Conservation (phyloP, 2,797 vertebrate genomes). For the Chaetodon trifasciatus region DNA sequence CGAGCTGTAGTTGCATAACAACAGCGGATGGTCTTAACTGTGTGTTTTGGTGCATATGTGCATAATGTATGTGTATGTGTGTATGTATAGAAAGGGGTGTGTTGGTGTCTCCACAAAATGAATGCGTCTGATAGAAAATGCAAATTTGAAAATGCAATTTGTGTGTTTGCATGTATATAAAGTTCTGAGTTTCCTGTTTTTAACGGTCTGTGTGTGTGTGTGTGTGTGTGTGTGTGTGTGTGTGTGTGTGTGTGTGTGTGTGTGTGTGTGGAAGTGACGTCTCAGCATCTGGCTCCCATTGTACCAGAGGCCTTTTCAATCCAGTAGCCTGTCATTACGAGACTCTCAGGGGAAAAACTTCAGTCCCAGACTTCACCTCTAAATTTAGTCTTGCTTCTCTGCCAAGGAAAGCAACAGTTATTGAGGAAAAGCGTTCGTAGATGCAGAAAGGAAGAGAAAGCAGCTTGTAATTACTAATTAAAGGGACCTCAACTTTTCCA, state of each 20-base stretch:
- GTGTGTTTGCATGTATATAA: neutral
- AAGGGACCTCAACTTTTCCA: conserved; percentile 36
- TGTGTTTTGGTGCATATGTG: neutral
- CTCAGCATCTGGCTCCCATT: conserved; percentile 68
- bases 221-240: neutral
- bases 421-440: conserved; percentile 44
- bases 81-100: neutral
- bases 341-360: conserved; percentile 52
- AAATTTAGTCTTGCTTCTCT: conserved; percentile 66
- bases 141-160: neutral
- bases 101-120: neutral
- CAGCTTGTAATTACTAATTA: conserved; percentile 39
- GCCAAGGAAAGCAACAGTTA: conserved; percentile 63
- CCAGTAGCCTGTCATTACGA: conserved; percentile 73
- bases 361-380: conserved; percentile 43
- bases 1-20: conserved; percentile 46
- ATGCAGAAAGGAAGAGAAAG: neutral
- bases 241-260: neutral
- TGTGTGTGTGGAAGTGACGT: conserved; percentile 14
- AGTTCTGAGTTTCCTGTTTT: neutral
- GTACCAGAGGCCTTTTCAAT: conserved; percentile 47
- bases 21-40: conserved; percentile 16
- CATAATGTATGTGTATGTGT: neutral
- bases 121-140: neutral
- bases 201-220: neutral